These are phyloP conservation scores for Arvicanthis niloticus DNA, from an alignment of 2,113 vertebrate genomes.

Conservation along the genomic window DNA sequence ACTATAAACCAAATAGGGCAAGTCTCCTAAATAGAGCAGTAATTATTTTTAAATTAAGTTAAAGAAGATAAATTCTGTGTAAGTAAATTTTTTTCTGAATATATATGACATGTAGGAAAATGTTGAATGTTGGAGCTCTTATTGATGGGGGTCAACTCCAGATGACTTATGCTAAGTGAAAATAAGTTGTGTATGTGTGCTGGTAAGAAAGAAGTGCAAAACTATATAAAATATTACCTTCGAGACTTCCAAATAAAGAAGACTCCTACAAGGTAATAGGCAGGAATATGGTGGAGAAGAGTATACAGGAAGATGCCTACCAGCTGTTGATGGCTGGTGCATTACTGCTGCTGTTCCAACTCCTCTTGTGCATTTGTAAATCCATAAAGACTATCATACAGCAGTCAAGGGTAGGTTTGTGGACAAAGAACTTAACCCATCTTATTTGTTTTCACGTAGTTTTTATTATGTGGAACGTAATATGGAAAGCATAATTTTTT, in stretches of 20 bases:
- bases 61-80: background rate
- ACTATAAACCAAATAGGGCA: background rate
- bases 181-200: background rate
- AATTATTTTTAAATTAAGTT: background rate
- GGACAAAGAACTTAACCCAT: background rate
- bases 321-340: background rate
- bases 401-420: accelerated
- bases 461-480: background rate
- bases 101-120: background rate
- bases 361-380: background rate
- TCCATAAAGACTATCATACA: background rate
- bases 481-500: background rate
- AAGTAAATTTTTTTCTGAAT: background rate
- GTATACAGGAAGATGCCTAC: background rate
- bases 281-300: background rate
- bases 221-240: background rate
- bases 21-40: background rate
- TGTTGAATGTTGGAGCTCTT: background rate
- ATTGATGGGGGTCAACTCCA: background rate
- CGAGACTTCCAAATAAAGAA: background rate
- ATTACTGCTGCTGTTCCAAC: background rate
- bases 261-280: background rate
- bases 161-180: background rate
- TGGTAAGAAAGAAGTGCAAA: background rate
- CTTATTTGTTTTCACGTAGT: background rate